Base-by-base conservation (phyloP, 1,140 invertebrate genomes). In the Drosophila albomicans region DNA sequence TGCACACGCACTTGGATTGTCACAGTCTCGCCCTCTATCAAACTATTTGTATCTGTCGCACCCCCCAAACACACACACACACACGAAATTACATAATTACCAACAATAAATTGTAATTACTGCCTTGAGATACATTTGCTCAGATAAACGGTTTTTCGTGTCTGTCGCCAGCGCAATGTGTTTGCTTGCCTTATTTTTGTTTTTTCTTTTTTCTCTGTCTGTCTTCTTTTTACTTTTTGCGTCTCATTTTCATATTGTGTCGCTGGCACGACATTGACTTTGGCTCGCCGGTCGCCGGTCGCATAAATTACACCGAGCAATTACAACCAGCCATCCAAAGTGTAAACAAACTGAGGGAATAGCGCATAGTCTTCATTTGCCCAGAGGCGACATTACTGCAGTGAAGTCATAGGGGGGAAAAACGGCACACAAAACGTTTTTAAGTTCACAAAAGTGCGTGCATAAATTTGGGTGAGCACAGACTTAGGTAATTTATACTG, bases 41-140 rank as follows among this genome's bases (percentile, higher is more conserved):
- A 48, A 63, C 58, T 63, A 70, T 43, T 48, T 43, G 52, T 67
- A 58, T 68, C 54, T 67, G 51, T 64, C 67, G 59, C 59, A 46
- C 59, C 46, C 20, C 20, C 20, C 20, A 4, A 25, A 25, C 3
- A 3, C 3, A 25, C 65, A 4, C 3, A 25, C 3, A 25, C 3
- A 28, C 64, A 70, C 65, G 61, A 86, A 86, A 86, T 86, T 86
- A 86, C 82, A 79, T 81, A 86, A 86, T 87, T 86, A 86, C 82
- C 75, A 78, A 65, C 82, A 86, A 81, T 86, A 86, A 86, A 86
- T 86, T 86, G 82, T 86, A 86, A 86, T 86, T 86, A 86, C 82
- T 80, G 82, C 77, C 82, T 79, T 86, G 63, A 84, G 78, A 79
- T 86, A 86, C 82, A 86, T 86, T 86, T 76, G 75, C 79, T 75